A percentile compares a stretch with the other conserved stretches of the same genome.
Evolutionary conservation across 2,113 vertebrate species (phyloP).

Genomic region (Sigmodon hispidus): DNA sequence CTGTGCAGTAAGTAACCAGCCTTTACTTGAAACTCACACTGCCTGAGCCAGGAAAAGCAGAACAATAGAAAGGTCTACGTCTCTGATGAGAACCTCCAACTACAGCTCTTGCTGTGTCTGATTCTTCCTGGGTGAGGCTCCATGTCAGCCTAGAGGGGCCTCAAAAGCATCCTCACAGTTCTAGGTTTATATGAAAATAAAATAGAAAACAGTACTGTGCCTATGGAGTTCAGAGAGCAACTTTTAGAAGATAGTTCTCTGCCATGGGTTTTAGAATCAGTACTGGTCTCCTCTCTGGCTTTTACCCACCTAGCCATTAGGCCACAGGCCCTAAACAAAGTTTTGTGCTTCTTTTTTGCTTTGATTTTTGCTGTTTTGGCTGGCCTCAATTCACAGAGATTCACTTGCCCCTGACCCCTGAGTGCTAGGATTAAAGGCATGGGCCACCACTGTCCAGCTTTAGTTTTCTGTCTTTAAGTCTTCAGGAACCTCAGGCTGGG

Average conservation of each 20-base stretch:
- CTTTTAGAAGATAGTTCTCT: not conserved
- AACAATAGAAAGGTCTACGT: not conserved
- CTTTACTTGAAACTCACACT: not conserved
- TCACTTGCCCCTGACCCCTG: no score
- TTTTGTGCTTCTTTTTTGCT: not conserved
- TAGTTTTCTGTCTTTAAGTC: not conserved
- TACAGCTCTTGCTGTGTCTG: not conserved
- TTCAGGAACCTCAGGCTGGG: not conserved
- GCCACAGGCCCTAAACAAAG: not conserved
- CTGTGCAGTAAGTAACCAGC: not conserved
- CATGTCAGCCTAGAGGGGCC: not conserved
- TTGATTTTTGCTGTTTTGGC: no score
- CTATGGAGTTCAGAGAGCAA: not conserved
- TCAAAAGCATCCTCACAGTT: not conserved
- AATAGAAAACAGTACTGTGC: not conserved
- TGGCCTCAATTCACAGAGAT: no score
- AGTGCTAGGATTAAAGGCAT: no score
- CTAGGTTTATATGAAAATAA: not conserved
- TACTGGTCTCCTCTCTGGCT: not conserved
- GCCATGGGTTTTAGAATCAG: not conserved
- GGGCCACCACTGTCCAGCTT: no score
- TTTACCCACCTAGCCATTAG: not conserved
- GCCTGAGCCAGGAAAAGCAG: not conserved
- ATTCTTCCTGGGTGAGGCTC: not conserved
- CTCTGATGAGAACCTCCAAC: not conserved